Conservation (phyloP, 2,113 vertebrate genomes). For the Mustela nigripes region DNA sequence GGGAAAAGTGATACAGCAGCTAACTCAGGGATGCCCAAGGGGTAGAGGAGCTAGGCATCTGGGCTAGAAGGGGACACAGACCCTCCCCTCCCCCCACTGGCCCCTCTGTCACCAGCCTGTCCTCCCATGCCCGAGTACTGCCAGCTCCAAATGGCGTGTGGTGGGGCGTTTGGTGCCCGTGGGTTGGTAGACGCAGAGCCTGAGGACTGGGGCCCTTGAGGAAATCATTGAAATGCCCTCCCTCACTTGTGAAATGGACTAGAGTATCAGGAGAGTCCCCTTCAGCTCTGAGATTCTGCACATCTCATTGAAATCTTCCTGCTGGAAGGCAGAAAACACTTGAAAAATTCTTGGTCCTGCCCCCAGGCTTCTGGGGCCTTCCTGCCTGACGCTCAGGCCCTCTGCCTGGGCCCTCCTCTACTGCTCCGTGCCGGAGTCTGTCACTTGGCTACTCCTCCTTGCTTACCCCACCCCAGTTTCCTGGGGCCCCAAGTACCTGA, state of each 20-base stretch:
- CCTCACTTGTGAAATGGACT: background rate
- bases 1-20: background rate
- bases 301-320: background rate
- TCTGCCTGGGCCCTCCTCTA: background rate
- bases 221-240: background rate
- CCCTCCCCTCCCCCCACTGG: background rate
- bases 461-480: background rate
- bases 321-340: background rate
- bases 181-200: background rate
- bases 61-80: background rate
- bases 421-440: background rate
- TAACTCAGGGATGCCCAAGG: background rate
- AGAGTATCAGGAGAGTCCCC: background rate
- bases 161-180: background rate
- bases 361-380: background rate
- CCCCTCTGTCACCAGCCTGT: background rate
- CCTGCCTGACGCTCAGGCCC: background rate
- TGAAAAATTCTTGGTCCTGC: background rate
- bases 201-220: background rate
- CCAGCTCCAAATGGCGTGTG: background rate
- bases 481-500: background rate
- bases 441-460: background rate
- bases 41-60: background rate
- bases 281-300: conserved; percentile 4
- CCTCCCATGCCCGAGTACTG: background rate